phyloP scores from a whole-genome alignment of 2,797 vertebrate species.

The Etheostoma perlongum region DNA sequence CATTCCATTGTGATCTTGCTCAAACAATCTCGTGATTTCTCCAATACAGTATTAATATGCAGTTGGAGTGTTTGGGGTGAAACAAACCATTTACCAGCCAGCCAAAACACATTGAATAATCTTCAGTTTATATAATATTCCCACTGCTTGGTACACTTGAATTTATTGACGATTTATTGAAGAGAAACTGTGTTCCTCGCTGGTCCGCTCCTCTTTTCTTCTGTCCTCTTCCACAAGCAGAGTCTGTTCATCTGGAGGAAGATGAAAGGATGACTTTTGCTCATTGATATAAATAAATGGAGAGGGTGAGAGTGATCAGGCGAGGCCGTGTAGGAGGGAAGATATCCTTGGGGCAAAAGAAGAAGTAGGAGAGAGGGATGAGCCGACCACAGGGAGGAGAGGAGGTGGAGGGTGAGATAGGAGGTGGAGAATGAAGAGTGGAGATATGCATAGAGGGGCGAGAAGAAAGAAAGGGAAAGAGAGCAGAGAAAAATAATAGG shows the following conservation, averaged over 20 bases:
- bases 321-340: constrained; percentile 80
- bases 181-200: constrained; percentile 68
- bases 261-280: constrained; percentile 85
- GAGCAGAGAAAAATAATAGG: constrained; percentile 27
- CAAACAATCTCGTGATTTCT: constrained; percentile 48
- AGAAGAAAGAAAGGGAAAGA: constrained; percentile 26
- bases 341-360: constrained; percentile 81
- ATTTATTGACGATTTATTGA: constrained; percentile 56
- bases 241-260: constrained; percentile 83
- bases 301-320: constrained; percentile 74
- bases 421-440: constrained; percentile 59
- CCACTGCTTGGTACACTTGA: constrained; percentile 63
- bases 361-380: constrained; percentile 79
- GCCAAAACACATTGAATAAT: constrained; percentile 68
- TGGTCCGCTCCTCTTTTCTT: constrained; percentile 67
- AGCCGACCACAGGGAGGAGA: constrained; percentile 73
- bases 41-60: constrained; percentile 51
- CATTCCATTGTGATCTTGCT: constrained; percentile 42
- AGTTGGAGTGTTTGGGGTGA: constrained; percentile 49
- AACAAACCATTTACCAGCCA: constrained; percentile 49
- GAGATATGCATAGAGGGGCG: constrained; percentile 42
- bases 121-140: constrained; percentile 77
- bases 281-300: constrained; percentile 86
- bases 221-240: constrained; percentile 77
- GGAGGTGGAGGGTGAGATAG: constrained; percentile 68